Conservation (phyloP, 1,140 invertebrate species). For the Grapholita molesta region DNA sequence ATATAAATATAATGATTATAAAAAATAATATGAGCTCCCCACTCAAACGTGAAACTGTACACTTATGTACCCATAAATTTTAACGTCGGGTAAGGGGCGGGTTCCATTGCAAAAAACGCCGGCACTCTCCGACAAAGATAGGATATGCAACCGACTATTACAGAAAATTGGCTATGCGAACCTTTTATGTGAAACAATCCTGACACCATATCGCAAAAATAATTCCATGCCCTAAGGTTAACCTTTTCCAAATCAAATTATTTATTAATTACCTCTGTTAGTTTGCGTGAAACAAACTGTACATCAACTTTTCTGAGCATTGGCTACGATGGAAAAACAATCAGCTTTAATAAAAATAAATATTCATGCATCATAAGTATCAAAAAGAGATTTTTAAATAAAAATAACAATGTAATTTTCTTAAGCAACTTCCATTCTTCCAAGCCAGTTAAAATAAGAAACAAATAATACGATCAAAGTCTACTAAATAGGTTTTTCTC, state of each 20-base stretch:
- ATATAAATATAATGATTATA: slow-evolving; percentile 5
- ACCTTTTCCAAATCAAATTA: no score
- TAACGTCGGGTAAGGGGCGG: slow-evolving; percentile 44
- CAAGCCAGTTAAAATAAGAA: slow-evolving; percentile 58
- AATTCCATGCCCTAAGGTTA: no score
- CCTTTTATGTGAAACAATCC: slow-evolving; percentile 22
- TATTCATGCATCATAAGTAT: background rate
- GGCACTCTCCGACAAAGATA: slow-evolving; percentile 64
- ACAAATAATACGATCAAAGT: slow-evolving; percentile 75
- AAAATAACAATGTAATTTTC: background rate
- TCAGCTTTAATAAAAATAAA: no score
- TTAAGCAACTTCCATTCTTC: slow-evolving; percentile 14
- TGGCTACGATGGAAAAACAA: no score
- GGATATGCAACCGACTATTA: slow-evolving; percentile 68
- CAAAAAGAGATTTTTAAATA: background rate
- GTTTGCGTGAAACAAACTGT: no score
- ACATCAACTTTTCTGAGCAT: no score
- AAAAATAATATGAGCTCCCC: background rate
- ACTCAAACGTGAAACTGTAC: slow-evolving; percentile 9
- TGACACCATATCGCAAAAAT: background rate
- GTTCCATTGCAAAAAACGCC: slow-evolving; percentile 64
- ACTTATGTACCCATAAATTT: slow-evolving; percentile 51
- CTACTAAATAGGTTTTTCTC: slow-evolving; percentile 74
- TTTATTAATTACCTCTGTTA: no score
- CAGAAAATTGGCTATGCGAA: slow-evolving; percentile 65